A percentile compares a stretch with the other conserved stretches of the same genome.
Evolutionary conservation across 2,113 vertebrate species (phyloP).

Genomic region (Nicator chloris): DNA sequence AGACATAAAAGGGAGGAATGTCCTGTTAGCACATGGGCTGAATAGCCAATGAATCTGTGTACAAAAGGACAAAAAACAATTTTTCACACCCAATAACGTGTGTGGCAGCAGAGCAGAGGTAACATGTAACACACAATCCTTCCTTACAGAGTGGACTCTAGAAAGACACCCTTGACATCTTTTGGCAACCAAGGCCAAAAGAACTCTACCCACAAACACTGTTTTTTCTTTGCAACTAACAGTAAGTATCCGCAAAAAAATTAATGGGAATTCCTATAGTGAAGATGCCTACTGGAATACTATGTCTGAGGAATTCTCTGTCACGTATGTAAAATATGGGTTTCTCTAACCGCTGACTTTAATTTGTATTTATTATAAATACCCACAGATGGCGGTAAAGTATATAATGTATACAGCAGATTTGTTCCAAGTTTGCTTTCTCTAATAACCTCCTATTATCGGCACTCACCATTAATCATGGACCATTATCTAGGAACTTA

Average conservation of each 20-base stretch:
- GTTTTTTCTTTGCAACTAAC: not conserved
- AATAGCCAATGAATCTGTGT: slow-evolving; percentile 20
- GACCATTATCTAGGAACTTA: slow-evolving; percentile 54
- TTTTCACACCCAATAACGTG: not conserved
- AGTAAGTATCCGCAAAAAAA: not conserved
- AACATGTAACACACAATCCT: not conserved
- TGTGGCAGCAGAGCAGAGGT: not conserved
- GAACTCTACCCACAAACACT: not conserved
- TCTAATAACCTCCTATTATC: slow-evolving; percentile 52
- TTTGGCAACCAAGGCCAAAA: not conserved
- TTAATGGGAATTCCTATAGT: not conserved
- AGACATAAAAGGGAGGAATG: not conserved
- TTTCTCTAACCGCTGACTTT: not conserved
- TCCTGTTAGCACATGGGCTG: not conserved
- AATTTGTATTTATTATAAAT: slow-evolving; percentile 35
- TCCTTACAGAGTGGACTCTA: not conserved
- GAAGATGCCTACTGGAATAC: not conserved
- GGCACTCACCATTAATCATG: slow-evolving; percentile 52
- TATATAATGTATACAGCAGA: slow-evolving; percentile 11
- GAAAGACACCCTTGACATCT: not conserved
- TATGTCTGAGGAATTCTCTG: not conserved
- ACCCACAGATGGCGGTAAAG: slow-evolving; percentile 38
- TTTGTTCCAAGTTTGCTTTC: slow-evolving; percentile 27
- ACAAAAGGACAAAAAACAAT: not conserved
- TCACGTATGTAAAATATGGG: not conserved